Evolutionary conservation across 2,888 invertebrate species (phyloP), one percentile per base, ranked within the genome.

Genomic region (Achlya flavicornis): DNA sequence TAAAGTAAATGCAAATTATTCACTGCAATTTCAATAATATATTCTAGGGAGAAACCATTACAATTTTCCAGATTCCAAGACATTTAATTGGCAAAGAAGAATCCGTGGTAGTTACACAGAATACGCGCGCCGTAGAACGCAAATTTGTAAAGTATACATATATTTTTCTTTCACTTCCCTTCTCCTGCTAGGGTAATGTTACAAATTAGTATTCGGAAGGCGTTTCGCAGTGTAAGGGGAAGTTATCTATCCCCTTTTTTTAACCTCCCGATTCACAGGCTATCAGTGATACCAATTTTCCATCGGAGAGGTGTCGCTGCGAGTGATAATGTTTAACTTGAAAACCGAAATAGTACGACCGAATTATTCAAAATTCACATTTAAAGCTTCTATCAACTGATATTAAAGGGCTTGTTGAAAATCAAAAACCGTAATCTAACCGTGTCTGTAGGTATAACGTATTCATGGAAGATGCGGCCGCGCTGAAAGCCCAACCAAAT

Each of bases 21-120:
- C 7, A 19, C 19, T 19, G 53, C 2, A 19, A 53, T 53, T 19
- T 53, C 8, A 10, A 53, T 10, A 19, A n/a, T 10, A 53, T 19
- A 64, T 38, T 64, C 59, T 58, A 4, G 68, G 77, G 71, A 66
- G 64, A 74, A 76, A 73, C 70, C 79, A 77, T 77, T 73, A 63
- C 71, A 64, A 69, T 73, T 73, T 66, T 73, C 71, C 66, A 74
- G 74, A 79, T 76, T 76, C 73, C 69, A 65, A 71, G 70, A 75
- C 4, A 70, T 81, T 84, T 81, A 83, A 84, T 84, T 84, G 81
- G 73, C 77, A 80, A 75, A 76, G 79, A 81, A 78, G 78, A 81
- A 78, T 78, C 79, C 73, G 69, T 70, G 71, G 68, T 72, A 71
- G 71, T 66, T 76, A 67, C 69, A 70, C 53, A 1, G 8, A 11